Evolutionary conservation across 1,140 invertebrate species (phyloP).

Genomic region (Tachypleus tridentatus): DNA sequence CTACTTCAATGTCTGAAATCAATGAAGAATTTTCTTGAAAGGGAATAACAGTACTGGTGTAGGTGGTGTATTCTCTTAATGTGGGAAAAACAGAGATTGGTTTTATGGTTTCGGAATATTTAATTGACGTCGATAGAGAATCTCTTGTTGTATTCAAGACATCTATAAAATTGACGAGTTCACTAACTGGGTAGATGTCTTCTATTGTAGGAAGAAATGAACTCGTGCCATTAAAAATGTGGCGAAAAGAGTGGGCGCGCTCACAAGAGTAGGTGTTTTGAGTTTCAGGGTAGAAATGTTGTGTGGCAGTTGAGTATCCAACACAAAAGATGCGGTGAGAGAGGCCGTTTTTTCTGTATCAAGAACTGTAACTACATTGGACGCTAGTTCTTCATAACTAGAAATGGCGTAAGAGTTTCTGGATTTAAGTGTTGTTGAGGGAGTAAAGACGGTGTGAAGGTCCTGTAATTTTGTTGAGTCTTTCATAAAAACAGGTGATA

Average conservation of each 20-base stretch:
- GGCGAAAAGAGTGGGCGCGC: slow-evolving; percentile 25
- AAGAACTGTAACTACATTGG: slow-evolving; percentile 22
- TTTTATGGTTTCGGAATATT: too few relatives aligned
- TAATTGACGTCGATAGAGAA: too few relatives aligned
- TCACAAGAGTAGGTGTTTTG: slow-evolving; percentile 19
- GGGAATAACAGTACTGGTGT: slow-evolving; percentile 73
- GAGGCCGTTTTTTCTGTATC: slow-evolving; percentile 5
- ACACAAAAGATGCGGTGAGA: background rate
- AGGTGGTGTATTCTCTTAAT: slow-evolving; percentile 17
- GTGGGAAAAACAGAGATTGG: too few relatives aligned
- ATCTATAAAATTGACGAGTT: slow-evolving; percentile 16
- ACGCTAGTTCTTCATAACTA: slow-evolving; percentile 62
- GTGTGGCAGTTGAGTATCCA: too few relatives aligned
- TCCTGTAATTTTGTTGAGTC: too few relatives aligned
- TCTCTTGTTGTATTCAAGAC: too few relatives aligned
- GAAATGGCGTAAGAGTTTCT: slow-evolving; percentile 54
- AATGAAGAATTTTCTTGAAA: slow-evolving; percentile 66
- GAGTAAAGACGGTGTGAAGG: too few relatives aligned
- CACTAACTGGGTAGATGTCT: slow-evolving; percentile 22
- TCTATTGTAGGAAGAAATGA: slow-evolving; percentile 26
- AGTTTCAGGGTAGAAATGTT: slow-evolving; percentile 6
- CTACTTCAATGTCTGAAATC: slow-evolving; percentile 63
- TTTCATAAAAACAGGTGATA: too few relatives aligned
- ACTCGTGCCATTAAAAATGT: slow-evolving; percentile 26
- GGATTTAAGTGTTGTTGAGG: too few relatives aligned